Evolutionary conservation across 2,113 vertebrate genomes (phyloP), one percentile per base, ranked within the genome.

Genomic region (Sceloporus tristichus): DNA sequence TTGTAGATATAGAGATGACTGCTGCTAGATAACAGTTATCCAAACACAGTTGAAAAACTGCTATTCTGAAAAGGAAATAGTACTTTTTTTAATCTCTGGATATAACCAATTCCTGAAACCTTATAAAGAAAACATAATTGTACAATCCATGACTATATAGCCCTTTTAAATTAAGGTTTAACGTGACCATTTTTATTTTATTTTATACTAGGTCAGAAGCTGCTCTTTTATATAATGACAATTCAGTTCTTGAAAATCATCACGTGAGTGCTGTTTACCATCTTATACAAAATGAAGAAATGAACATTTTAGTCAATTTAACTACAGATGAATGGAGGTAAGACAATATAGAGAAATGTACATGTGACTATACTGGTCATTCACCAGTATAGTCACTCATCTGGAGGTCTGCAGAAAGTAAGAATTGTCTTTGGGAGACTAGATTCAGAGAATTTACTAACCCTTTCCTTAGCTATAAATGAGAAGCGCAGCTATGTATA

Each of bases 161-260:
- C 2, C 16, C 14, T 48, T 38, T 62, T 29, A 29, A 21, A 18
- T 76, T 14, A 62, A 54, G 25, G 25, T 6, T 59, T 87, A 81
- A 87, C 16, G 19, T 42, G 70, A 9, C 34, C 23, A 42, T 74
- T 81, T 62, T 65, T 59, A 34, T 29, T 74, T 11, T 34, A 25
- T 11, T 82, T 77, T 27, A 54, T 19, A 19, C 16, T 40, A 88
- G 87, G 62, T 88, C 87, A 56, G 65, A 88, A 77, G 5, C n/a
- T 38, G 87, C 87, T 5, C 40, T 88, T 68, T 56, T 88, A 23
- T 88, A 88, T 29, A 88, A 88, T 40, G 87, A 88, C 13, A 84
- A 16, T 42, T 88, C 87, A 70, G 81, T 88, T 23, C 87, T 88
- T 84, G 87, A 88, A 78, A 88, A 88, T 62, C 81, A 88, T 56